Conservation (phyloP, 2,888 invertebrate species). For the Pheosia tremula region DNA sequence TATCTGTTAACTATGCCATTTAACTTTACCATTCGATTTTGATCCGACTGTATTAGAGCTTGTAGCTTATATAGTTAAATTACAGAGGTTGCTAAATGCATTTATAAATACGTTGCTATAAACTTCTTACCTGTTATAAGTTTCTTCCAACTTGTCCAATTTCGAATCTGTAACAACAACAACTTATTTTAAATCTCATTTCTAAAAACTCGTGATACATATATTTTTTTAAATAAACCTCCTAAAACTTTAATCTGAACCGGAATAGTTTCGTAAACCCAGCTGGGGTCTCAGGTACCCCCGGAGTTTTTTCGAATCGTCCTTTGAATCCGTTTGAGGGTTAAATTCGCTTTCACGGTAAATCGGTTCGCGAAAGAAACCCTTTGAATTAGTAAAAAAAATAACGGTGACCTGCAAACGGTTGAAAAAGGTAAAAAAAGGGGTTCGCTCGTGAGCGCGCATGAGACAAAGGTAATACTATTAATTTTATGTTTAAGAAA, state of each 20-base stretch:
- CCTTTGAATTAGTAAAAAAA: slow-evolving; percentile 65
- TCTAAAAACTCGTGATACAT: neutral
- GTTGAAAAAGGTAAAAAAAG: slow-evolving; percentile 49
- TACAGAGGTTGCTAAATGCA: no score
- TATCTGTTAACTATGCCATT: no score
- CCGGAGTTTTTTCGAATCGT: slow-evolving; percentile 55
- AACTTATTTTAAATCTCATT: slow-evolving; percentile 1
- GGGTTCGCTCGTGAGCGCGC: slow-evolving; percentile 29
- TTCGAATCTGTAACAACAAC: slow-evolving; percentile 30
- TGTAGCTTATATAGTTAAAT: no score
- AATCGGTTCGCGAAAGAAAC: slow-evolving; percentile 61
- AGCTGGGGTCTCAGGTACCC: slow-evolving; percentile 55
- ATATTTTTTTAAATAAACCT: slow-evolving; percentile 17
- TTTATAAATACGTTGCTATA: neutral
- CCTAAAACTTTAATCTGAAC: slow-evolving; percentile 50
- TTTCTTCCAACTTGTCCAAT: neutral
- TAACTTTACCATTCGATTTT: no score
- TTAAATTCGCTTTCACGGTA: slow-evolving; percentile 72
- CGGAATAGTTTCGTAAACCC: slow-evolving; percentile 45
- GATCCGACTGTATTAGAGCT: no score
- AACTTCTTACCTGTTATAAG: slow-evolving; percentile 25
- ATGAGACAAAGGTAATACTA: slow-evolving; percentile 38
- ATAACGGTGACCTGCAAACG: slow-evolving; percentile 51
- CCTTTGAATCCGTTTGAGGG: slow-evolving; percentile 58
- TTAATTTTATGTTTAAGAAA: slow-evolving; percentile 44